Base-by-base conservation (phyloP, 2,797 vertebrate genomes). In the Schizothorax lantsangensis region DNA sequence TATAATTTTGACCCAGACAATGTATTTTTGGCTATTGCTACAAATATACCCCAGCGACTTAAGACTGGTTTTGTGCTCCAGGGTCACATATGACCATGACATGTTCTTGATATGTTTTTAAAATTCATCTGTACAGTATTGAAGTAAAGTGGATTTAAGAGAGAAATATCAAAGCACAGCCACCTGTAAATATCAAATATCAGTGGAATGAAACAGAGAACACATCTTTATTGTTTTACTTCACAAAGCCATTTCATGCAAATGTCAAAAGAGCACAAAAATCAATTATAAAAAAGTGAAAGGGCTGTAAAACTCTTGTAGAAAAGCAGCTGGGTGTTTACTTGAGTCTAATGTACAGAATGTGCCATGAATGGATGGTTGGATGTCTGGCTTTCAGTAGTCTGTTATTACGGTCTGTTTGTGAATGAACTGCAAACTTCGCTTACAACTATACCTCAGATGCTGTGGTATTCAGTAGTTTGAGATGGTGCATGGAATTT, bases 361-460 rank as follows among this genome's bases (percentile, higher is more conserved):
- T 75, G 45, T 84, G 62, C 69, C 30, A 79, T 84, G 69, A 88
- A 43, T 54, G 78, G 36, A 84, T 57, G 19, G 4, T 43, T 59
- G 38, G 68, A 36, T 79, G 66, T 45, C 49, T 79, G 68, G 40
- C 33, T 84, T 88, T 52, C 62, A 71, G 69, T 79, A 62, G 69
- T 72, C 43, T 73, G 45, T 17, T 62, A 38, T 71, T 30, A 72
- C 14, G n/a, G 45, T 79, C 54, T 64, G 40, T 47, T 12, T 66
- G 81, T 79, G 74, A 64, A 47, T 47, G 17, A 80, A 80, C 78
- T 68, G 30, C 82, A 88, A 82, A 85, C 84, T 74, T 86, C 74
- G 33, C 12, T 88, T 57, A 87, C 85, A 87, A 64, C 79, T 10
- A 33, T 87, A 85, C 82, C 88, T 82, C 85, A 79, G 45, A 71